Evolutionary conservation across 2,888 invertebrate genomes (phyloP).

Genomic region (Neoitamus cyanurus): DNA sequence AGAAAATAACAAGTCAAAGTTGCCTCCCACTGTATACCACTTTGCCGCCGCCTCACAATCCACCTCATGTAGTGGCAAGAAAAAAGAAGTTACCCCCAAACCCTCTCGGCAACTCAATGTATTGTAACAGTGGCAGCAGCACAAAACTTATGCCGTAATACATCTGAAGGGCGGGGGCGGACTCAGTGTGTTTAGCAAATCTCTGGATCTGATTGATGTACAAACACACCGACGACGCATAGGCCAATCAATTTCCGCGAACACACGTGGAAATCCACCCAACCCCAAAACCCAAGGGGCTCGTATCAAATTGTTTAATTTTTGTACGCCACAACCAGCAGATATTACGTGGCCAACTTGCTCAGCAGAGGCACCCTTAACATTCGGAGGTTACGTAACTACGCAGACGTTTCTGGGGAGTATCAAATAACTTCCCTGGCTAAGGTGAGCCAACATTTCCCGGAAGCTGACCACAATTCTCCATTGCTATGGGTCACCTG

Average conservation of each 20-base stretch:
- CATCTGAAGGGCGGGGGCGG: not conserved
- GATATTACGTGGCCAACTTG: not conserved
- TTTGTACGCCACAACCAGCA: not conserved
- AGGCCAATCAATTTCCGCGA: not conserved
- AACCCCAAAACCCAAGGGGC: not conserved
- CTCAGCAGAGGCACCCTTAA: not conserved
- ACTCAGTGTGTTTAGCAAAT: not conserved
- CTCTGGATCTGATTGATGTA: not conserved
- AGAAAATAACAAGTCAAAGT: constrained; percentile 1
- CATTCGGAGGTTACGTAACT: not conserved
- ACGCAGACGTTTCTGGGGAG: not conserved
- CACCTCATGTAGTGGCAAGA: not conserved
- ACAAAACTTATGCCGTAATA: not conserved
- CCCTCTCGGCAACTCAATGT: not conserved
- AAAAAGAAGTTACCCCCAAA: not conserved
- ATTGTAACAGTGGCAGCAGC: not conserved
- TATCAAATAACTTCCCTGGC: not conserved
- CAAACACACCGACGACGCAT: not conserved
- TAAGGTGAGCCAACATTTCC: not conserved
- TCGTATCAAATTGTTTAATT: not conserved
- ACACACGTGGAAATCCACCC: not conserved
- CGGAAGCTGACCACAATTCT: not conserved
- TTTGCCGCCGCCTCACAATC: not conserved
- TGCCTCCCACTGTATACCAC: not conserved
- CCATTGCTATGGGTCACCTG: not conserved